These are phyloP conservation scores for Diaperis boleti DNA, from an alignment of 2,888 invertebrate species.

Conservation along the genomic window DNA sequence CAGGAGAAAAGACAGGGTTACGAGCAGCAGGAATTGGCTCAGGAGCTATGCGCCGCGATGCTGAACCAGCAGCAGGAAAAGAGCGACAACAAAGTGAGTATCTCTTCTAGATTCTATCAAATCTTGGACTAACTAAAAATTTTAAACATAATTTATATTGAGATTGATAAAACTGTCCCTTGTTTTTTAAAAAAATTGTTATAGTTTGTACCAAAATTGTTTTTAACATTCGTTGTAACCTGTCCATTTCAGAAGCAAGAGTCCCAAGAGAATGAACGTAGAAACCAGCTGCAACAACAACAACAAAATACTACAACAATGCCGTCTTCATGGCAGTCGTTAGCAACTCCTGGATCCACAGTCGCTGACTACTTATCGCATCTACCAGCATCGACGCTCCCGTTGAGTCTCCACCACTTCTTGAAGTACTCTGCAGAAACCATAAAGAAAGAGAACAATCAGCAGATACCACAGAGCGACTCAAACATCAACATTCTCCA, in stretches of 20 bases:
- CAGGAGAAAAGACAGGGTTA: constrained; percentile 62
- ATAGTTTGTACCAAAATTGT: too few relatives aligned
- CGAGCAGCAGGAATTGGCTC: constrained; percentile 54
- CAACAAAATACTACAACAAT: constrained; percentile 52
- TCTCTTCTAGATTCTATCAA: not conserved
- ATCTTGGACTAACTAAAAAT: too few relatives aligned
- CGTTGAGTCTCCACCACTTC: constrained; percentile 85
- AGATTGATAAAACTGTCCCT: too few relatives aligned
- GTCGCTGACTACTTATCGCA: constrained; percentile 89
- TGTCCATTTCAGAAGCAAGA: constrained; percentile 51
- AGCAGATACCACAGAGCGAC: constrained; percentile 59
- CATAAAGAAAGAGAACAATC: constrained; percentile 78
- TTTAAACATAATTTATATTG: too few relatives aligned
- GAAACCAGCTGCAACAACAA: constrained; percentile 41
- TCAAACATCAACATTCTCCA: constrained; percentile 59
- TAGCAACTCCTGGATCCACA: constrained; percentile 76
- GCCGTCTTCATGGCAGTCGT: constrained; percentile 78
- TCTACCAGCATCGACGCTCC: constrained; percentile 78
- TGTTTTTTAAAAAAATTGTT: too few relatives aligned
- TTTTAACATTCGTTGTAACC: too few relatives aligned
- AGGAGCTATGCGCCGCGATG: constrained; percentile 44
- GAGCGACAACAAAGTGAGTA: constrained; percentile 57
- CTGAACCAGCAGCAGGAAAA: constrained; percentile 47
- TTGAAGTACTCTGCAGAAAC: constrained; percentile 85
- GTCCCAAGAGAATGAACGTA: constrained; percentile 51